Base-by-base conservation (phyloP, 1,140 invertebrate species). In the Gonioctena quinquepunctata region DNA sequence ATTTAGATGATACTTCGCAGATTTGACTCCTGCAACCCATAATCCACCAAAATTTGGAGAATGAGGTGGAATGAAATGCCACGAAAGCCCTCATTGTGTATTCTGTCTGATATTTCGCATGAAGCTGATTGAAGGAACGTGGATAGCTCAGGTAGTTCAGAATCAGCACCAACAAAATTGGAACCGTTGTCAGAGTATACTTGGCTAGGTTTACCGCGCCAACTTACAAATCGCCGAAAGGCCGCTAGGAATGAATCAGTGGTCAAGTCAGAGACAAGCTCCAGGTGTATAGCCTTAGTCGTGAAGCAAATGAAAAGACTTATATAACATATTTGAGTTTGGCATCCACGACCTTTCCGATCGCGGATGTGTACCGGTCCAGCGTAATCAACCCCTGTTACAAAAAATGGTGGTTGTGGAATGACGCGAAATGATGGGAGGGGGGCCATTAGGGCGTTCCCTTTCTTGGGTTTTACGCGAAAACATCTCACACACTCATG, bases 31-130 rank as follows among this genome's bases (percentile, higher is more conserved):
- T 21, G 73, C 54, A 54, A 85, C 82, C 82, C 72, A 84, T 27
- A 77, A 72, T 2, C 83, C 83, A 60, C 84, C 83, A 50, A 80
- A 77, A 67, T 83, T 74, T 3, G 79, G 73, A 16, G 73, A 73
- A 27, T 42, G 1, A 3, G 78, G 76, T n/a, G 77, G 78, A 33
- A 78, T 83, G 68, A 85, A 85, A 66, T 83, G 71, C 82, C 80
- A 86, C 2, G 68, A 3, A 1, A 74, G 5, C 33, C 33, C n/a
- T 60, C 21, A 16, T 60, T 27, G 7, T 2, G n/a, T 7, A 27
- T 26, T 6, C n/a, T 13, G 19, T 49, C 8, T 22, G n/a, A 21
- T 4, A 50, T 1, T 82, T 80, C 61, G 80, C 81, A 66, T 85
- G 83, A 18, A 81, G 60, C 80, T 83, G 84, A 52, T 61, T 19